Evolutionary conservation across 2,113 vertebrate genomes (phyloP).

Genomic region (Bufo bufo): DNA sequence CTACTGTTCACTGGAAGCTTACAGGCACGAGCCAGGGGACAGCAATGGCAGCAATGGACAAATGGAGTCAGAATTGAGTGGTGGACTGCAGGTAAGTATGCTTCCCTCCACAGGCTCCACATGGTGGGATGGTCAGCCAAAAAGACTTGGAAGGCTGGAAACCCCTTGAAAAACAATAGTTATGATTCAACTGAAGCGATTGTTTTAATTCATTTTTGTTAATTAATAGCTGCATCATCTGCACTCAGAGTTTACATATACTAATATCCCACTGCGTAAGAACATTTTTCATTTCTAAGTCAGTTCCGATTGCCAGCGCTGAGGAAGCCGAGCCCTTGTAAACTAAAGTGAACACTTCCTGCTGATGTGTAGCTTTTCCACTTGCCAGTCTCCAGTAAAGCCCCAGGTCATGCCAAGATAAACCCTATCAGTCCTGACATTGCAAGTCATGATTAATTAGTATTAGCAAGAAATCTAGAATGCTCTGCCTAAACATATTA

Average conservation of each 20-base stretch:
- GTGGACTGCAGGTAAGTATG: too few species aligned
- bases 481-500: conserved; percentile 58
- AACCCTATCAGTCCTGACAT: conserved; percentile 50
- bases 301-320: neutral
- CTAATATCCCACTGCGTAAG: neutral
- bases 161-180: too few species aligned
- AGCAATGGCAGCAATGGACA: too few species aligned
- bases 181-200: too few species aligned
- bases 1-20: too few species aligned
- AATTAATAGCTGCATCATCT: too few species aligned
- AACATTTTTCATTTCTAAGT: neutral
- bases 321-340: neutral
- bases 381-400: conserved; percentile 21
- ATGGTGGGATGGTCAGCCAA: too few species aligned
- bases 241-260: neutral
- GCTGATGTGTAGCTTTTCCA: conserved; percentile 46
- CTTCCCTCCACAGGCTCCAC: too few species aligned
- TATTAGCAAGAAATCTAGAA: conserved; percentile 55
- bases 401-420: conserved; percentile 57
- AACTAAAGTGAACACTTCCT: conserved; percentile 43
- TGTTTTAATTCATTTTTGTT: too few species aligned
- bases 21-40: too few species aligned
- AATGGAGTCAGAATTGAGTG: too few species aligned
- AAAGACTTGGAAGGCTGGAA: too few species aligned
- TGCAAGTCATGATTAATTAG: conserved; percentile 59